Conservation (phyloP, 2,797 vertebrate species). For the Merluccius polli region DNA sequence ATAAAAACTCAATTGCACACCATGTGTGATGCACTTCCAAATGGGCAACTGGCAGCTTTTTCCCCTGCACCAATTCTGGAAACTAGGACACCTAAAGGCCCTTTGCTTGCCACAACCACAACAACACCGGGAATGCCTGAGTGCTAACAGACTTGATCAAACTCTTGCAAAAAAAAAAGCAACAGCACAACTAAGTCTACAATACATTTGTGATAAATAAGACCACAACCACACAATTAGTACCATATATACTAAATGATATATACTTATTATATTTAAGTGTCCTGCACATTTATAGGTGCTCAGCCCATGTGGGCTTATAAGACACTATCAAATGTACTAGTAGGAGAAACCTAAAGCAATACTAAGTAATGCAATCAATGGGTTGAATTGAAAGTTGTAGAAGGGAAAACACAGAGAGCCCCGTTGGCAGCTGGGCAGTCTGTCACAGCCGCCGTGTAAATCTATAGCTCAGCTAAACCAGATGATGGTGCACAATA, state of each 20-base stretch:
- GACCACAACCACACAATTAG: background rate
- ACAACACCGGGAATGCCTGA: background rate
- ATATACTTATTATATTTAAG: background rate
- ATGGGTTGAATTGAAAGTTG: background rate
- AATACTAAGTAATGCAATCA: background rate
- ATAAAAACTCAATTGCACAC: constrained; percentile 13
- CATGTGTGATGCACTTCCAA: constrained; percentile 4
- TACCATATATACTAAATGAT: background rate
- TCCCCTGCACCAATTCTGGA: background rate
- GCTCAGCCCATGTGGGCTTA: background rate
- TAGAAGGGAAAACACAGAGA: background rate
- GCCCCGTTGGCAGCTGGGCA: background rate
- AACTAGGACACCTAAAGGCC: background rate
- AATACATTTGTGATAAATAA: background rate
- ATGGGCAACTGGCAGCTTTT: background rate
- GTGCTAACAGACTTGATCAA: background rate
- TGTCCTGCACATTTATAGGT: background rate
- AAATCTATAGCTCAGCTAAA: background rate
- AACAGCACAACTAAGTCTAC: too few relatives aligned
- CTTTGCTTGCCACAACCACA: background rate
- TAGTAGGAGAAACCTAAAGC: background rate
- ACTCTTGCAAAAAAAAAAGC: background rate
- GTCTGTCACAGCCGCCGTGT: background rate
- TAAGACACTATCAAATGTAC: background rate
- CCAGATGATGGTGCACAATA: background rate